Evolutionary conservation across 2,113 vertebrate genomes (phyloP).

Genomic region (Noturus placidus): DNA sequence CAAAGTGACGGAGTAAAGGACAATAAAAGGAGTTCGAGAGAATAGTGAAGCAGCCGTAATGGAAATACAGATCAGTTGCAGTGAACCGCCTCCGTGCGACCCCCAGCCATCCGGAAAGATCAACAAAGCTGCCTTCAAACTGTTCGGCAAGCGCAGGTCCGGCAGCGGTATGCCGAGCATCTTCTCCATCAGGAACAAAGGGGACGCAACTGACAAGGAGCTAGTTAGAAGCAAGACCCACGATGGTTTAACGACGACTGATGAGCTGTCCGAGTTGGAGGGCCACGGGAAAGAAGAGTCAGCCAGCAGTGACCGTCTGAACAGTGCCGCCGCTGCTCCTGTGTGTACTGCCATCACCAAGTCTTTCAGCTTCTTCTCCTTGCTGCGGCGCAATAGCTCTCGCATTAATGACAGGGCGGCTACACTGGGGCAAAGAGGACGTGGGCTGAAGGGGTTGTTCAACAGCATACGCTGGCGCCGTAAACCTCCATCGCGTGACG

Average conservation of each 20-base stretch:
- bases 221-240: conserved; percentile 89
- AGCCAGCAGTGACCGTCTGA: conserved; percentile 66
- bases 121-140: conserved; percentile 95
- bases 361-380: conserved; percentile 91
- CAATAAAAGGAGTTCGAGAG: conserved; percentile 55
- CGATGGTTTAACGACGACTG: conserved; percentile 80
- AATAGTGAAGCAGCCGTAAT: conserved; percentile 67
- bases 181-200: conserved; percentile 92
- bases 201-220: conserved; percentile 74
- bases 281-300: conserved; percentile 76
- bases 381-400: conserved; percentile 82
- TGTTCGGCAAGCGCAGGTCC: conserved; percentile 87
- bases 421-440: conserved; percentile 79
- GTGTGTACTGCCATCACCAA: conserved; percentile 81
- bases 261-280: conserved; percentile 68
- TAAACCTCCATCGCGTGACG: conserved; percentile 73
- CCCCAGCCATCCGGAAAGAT: conserved; percentile 88
- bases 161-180: conserved; percentile 87
- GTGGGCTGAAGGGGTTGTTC: conserved; percentile 85
- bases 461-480: conserved; percentile 89
- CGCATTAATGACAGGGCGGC: conserved; percentile 71
- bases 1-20: conserved; percentile 39
- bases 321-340: conserved; percentile 58
- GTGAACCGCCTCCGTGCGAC: conserved; percentile 78
- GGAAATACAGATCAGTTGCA: conserved; percentile 87